Base-by-base conservation (phyloP, 2,888 invertebrate species). In the Drosophila kuntzei region DNA sequence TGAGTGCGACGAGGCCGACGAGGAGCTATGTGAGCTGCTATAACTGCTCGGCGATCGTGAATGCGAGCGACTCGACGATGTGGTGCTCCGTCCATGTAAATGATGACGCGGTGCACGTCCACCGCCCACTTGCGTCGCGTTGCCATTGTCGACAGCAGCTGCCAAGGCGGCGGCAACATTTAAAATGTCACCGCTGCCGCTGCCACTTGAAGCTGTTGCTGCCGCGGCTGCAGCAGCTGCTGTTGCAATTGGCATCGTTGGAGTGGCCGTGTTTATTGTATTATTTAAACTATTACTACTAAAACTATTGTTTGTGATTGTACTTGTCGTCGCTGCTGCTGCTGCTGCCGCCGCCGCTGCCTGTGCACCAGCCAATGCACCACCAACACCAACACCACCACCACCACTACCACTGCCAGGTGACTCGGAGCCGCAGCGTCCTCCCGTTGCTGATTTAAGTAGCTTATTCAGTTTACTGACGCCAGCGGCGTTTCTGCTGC, bases 31-130 rank as follows among this genome's bases (percentile, higher is more conserved):
- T 73, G 92, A 92, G 62, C 92, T 92, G 87, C 92, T 92, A 75
- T 92, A 92, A 77, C 92, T 92, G 86, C 92, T 92, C 68, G 92
- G 92, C 65, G 92, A 92, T 51, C 94, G 93, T 57, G 94, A 94
- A 89, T 93, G 93, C 71, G 94, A 94, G 84, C 94, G 91, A 87
- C 93, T 94, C 70, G 94, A 94, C 67, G 94, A 94, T 61, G 93
- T 93, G 80, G 93, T 93, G 87, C 92, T 92, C 34, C 91, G 90
- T 43, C 93, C 93, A 67, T 91, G 91, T 64, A 88, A 71, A 77
- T 89, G 79, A 73, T 87, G 85, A 46, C 87, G 87, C 41, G 74
- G 76, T 27, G 76, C 79, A 51, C 84, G 80, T 14, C 25, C 37
- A 34, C 37, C 39, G 16, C 57, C 41, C 72, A 70, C 55, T 43